phyloP scores from a whole-genome alignment of 2,888 invertebrate genomes.

The Melieria omissa region DNA sequence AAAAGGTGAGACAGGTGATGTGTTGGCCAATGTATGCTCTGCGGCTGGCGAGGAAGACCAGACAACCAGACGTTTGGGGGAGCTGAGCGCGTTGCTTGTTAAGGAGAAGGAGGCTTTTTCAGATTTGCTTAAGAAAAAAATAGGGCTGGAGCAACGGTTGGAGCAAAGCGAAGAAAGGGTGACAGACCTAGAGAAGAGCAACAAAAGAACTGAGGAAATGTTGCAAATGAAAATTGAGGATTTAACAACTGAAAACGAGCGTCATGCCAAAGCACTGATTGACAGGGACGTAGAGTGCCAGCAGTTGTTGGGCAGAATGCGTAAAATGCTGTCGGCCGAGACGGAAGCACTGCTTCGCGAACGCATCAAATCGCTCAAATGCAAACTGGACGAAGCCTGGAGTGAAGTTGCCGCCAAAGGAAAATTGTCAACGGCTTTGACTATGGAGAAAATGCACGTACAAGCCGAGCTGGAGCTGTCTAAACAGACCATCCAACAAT shows the following conservation, averaged over 20 bases:
- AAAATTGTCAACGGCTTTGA: slow-evolving; percentile 17
- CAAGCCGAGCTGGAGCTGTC: not conserved
- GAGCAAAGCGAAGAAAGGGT: slow-evolving; percentile 11
- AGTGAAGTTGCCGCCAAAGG: slow-evolving; percentile 36
- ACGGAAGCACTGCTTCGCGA: slow-evolving; percentile 18
- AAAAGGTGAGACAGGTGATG: not conserved
- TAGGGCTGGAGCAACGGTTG: slow-evolving; percentile 14
- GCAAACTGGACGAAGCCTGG: slow-evolving; percentile 30
- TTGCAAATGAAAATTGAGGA: slow-evolving; percentile 22
- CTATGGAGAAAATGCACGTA: slow-evolving; percentile 32
- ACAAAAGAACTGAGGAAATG: slow-evolving; percentile 12
- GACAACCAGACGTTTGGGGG: too few species aligned
- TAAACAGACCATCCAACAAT: too few species aligned
- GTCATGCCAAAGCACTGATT: slow-evolving; percentile 7
- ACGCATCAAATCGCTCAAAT: slow-evolving; percentile 27
- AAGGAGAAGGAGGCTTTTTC: too few species aligned
- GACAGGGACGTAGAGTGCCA: slow-evolving; percentile 13
- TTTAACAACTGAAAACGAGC: slow-evolving; percentile 21
- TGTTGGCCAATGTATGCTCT: too few species aligned
- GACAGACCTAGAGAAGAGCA: slow-evolving; percentile 13
- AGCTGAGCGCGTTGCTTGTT: too few species aligned
- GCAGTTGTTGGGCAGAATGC: slow-evolving; percentile 9
- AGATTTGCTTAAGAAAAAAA: slow-evolving; percentile 9
- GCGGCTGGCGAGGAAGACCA: too few species aligned
- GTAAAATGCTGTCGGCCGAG: not conserved